Evolutionary conservation across 1,140 invertebrate species (phyloP), one percentile per base, ranked within the genome.

Genomic region (Drosophila kanapiae): DNA sequence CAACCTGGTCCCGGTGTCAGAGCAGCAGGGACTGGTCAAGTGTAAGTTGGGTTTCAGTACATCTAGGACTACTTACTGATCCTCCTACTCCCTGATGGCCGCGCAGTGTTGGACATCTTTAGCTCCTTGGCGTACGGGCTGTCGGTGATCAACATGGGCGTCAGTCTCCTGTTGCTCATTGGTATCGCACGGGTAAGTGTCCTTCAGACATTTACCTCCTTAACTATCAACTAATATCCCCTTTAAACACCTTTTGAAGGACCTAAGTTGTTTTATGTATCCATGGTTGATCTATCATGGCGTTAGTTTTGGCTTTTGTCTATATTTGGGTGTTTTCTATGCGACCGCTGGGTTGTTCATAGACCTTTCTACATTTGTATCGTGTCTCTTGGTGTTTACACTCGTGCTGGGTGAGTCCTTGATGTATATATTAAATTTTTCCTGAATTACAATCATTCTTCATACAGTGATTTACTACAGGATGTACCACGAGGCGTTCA

Each of bases 241-340:
- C 6, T 11, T 2, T 18, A 40, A 37, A 37, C 7, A 1, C 10
- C 6, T 33, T 33, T 27, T 11, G 6, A 16, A 91, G 78, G 81
- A 91, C 23, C 74, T 75, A 3, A 75, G 88, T 43, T 60, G 79
- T 11, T 38, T 91, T 27, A 58, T 91, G n/a, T 91, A 85, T 76
- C 90, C 88, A n/a, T 91, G 88, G 88, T 57, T 91, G 16, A 88
- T 91, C 37, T 91, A 62, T 45, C 81, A 91, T 53, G 88, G 90
- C 38, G 51, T 91, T 48, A 42, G 71, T 11, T 91, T 90, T 47
- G 88, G 88, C 10, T 63, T 91, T 49, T 71, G 51, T 11, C 72
- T 88, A 0, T 91, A 91, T 61, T 47, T 91, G 56, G 90, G 71
- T 11, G 38, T 91, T 47, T 91, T 91, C 59, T 87, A 86, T 69